A percentile compares a stretch with the other conserved stretches of the same genome.
phyloP scores from a whole-genome alignment of 2,888 invertebrate species.

The Orthosia gothica region DNA sequence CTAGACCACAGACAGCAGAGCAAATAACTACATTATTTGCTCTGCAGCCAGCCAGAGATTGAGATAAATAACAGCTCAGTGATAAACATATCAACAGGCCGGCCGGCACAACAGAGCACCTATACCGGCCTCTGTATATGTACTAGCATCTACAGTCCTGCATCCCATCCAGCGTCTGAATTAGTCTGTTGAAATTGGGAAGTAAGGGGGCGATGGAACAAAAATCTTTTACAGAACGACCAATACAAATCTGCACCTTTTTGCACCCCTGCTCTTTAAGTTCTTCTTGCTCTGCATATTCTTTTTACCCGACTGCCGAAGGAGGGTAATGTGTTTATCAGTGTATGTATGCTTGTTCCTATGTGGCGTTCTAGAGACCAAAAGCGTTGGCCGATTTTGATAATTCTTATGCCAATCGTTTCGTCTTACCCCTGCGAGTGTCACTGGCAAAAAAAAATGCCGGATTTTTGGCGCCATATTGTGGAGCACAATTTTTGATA shows the following conservation, averaged over 20 bases:
- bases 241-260: neutral
- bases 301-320: too few species aligned
- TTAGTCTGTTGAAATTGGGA: slow-evolving; percentile 18
- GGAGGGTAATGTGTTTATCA: too few species aligned
- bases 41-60: slow-evolving; percentile 9
- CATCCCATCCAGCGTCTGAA: slow-evolving; percentile 14
- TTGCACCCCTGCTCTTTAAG: neutral
- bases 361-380: too few species aligned
- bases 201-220: slow-evolving; percentile 16
- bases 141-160: slow-evolving; percentile 4
- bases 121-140: slow-evolving; percentile 34
- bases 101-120: slow-evolving; percentile 27
- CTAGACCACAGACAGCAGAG: neutral
- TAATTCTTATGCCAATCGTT: too few species aligned
- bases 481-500: too few species aligned
- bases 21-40: slow-evolving; percentile 24
- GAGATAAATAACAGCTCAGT: slow-evolving; percentile 45
- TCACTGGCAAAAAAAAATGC: too few species aligned
- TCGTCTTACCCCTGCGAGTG: too few species aligned
- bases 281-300: too few species aligned
- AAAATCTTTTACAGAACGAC: neutral
- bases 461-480: too few species aligned
- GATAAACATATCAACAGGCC: slow-evolving; percentile 57
- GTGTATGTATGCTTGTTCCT: too few species aligned
- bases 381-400: too few species aligned